Conservation (phyloP, 2,113 vertebrate species). For the Merops nubicus region DNA sequence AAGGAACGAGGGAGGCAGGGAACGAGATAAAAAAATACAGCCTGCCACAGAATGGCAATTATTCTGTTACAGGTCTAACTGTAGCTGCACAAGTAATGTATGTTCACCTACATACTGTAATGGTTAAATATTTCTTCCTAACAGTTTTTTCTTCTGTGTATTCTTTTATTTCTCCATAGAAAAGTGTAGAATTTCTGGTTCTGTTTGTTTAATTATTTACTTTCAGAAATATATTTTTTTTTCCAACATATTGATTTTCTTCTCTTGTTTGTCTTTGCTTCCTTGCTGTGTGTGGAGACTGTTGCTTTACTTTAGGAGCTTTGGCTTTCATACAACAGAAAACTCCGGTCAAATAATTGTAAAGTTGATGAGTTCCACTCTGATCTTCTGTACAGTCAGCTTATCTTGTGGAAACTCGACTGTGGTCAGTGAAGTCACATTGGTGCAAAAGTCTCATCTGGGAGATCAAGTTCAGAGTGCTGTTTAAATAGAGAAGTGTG, state of each 20-base stretch:
- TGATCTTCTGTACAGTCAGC: not conserved
- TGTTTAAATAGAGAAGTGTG: not conserved
- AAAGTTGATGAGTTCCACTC: not conserved
- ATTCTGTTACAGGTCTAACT: not conserved
- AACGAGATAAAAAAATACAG: not conserved
- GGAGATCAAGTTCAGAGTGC: not conserved
- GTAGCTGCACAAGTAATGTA: not conserved
- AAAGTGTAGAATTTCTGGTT: not conserved
- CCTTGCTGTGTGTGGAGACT: not conserved
- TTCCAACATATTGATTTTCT: not conserved
- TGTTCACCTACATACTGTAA: not conserved
- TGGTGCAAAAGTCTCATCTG: not conserved
- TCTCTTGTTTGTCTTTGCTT: not conserved
- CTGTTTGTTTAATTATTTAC: not conserved
- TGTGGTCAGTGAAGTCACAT: not conserved
- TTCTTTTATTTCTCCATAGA: not conserved
- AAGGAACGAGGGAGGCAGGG: not conserved
- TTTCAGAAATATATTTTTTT: not conserved
- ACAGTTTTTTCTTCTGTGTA: not conserved
- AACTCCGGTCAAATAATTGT: not conserved
- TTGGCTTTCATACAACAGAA: not conserved
- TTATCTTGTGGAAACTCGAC: not conserved
- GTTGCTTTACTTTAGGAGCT: not conserved
- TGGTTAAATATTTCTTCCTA: not conserved
- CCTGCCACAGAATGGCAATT: not conserved